A percentile compares a stretch with the other conserved stretches of the same genome.
phyloP scores from a whole-genome alignment of 2,113 vertebrate genomes.

The Brachyistius frenatus region DNA sequence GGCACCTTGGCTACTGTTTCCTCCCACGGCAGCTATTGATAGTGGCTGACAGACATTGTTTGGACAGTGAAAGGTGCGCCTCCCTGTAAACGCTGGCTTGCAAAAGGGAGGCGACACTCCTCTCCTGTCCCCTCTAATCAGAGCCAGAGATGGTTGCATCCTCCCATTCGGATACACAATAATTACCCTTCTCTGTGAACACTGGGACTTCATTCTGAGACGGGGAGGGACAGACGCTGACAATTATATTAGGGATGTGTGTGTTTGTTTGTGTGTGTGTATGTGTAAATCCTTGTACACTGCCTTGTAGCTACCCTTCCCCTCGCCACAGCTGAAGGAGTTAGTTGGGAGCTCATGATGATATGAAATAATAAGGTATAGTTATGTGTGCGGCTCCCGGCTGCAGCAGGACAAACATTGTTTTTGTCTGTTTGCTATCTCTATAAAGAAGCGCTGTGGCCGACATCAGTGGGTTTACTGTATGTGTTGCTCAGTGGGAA shows the following conservation, averaged over 20 bases:
- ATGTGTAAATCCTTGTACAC: constrained; percentile 35
- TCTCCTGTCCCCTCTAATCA: constrained; percentile 92
- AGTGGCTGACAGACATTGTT: constrained; percentile 72
- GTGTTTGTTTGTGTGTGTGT: constrained; percentile 44
- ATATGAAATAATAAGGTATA: constrained; percentile 77
- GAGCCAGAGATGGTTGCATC: constrained; percentile 92
- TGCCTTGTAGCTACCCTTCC: constrained; percentile 69
- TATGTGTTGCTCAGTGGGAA: constrained; percentile 69
- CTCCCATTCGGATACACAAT: constrained; percentile 93
- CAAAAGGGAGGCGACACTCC: constrained; percentile 85
- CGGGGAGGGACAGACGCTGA: constrained; percentile 82
- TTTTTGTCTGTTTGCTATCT: constrained; percentile 63
- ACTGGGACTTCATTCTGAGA: constrained; percentile 88
- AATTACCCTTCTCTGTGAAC: constrained; percentile 92
- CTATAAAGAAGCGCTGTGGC: constrained; percentile 56
- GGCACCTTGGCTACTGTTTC: constrained; percentile 60
- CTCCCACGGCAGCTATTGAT: constrained; percentile 73
- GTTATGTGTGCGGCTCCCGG: constrained; percentile 59
- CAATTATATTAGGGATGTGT: constrained; percentile 79
- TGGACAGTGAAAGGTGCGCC: constrained; percentile 85
- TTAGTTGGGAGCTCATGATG: constrained; percentile 59
- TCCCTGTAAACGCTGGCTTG: constrained; percentile 87
- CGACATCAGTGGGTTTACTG: constrained; percentile 63
- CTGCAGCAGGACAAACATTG: constrained; percentile 68
- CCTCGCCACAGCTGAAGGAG: constrained; percentile 64